Base-by-base conservation (phyloP, 2,797 vertebrate species). In the Decapterus maruadsi region DNA sequence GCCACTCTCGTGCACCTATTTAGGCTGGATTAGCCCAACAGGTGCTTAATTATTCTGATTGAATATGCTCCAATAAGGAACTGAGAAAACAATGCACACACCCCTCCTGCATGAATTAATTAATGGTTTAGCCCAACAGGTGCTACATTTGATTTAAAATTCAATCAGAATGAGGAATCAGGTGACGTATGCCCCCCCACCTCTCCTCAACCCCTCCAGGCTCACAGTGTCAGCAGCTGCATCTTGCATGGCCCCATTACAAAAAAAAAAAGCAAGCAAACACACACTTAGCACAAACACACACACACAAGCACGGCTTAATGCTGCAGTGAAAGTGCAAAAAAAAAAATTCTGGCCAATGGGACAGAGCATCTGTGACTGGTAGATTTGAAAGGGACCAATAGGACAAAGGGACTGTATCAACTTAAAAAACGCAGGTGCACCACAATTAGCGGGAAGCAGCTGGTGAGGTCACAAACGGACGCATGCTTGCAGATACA, bases 351-450 rank as follows among this genome's bases (percentile, higher is more conserved):
- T 82, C 56, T 79, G 80, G 78, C 91, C 91, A 94, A 91, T 92
- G 58, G 60, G 66, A 84, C 61, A 29, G 29, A 62, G 68, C 86
- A 89, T 91, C 83, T 90, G 84, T 67, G 69, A 78, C 74, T 73
- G 59, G 66, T 68, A 74, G 68, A 80, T 87, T 74, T 89, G 77
- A 93, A 93, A 90, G 60, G 78, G 81, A 83, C 92, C 93, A 93
- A 92, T 88, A 67, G 80, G 82, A 93, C 88, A 87, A 91, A 90
- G 75, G 66, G 83, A 82, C 72, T 81, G 87, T 50, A 72, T 83
- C 48, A 29, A 79, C 78, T 83, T 26, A 26, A 80, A 86, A 85
- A 85, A 88, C 84, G 93, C 94, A 95, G 95, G 94, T 95, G 95
- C 92, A 87, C 72, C 76, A 76, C 67, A 82, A 91, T 92, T 88